These are phyloP conservation scores for Arremon aurantiirostris DNA, from an alignment of 2,797 vertebrate genomes.

Conservation along the genomic window DNA sequence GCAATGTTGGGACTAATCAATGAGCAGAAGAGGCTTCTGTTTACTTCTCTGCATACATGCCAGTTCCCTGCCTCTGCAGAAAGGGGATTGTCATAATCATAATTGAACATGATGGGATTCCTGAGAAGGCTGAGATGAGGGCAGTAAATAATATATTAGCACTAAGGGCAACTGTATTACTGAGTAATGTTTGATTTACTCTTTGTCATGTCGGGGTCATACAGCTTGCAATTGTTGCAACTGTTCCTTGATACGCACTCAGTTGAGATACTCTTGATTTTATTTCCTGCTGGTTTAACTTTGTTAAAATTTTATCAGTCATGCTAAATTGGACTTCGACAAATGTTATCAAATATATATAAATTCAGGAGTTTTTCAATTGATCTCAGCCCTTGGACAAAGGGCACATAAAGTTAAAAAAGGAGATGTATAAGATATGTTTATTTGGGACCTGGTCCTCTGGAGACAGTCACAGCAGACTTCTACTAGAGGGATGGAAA, in stretches of 20 bases:
- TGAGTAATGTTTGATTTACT: not conserved
- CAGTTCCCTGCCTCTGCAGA: not conserved
- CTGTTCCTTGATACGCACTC: not conserved
- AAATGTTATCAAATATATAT: not conserved
- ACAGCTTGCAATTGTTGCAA: not conserved
- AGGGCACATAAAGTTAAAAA: not conserved
- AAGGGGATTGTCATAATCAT: not conserved
- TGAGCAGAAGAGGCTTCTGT: not conserved
- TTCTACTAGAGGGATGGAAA: slow-evolving; percentile 3
- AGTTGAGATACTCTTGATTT: not conserved
- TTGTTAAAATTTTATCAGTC: slow-evolving; percentile 10
- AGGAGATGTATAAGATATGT: not conserved
- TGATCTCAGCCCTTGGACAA: not conserved
- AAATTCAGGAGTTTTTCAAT: not conserved
- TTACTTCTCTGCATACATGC: not conserved
- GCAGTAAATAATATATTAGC: not conserved
- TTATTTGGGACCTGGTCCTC: slow-evolving; percentile 1
- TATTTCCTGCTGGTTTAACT: slow-evolving; percentile 7
- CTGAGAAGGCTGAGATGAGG: not conserved
- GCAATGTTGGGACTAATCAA: not conserved
- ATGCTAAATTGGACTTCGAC: slow-evolving; percentile 16
- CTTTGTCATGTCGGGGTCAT: not conserved
- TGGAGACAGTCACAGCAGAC: not conserved
- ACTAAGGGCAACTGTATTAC: not conserved
- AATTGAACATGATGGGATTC: not conserved